These are phyloP conservation scores for Eubucco bourcierii DNA, from an alignment of 2,113 vertebrate species.

Conservation along the genomic window DNA sequence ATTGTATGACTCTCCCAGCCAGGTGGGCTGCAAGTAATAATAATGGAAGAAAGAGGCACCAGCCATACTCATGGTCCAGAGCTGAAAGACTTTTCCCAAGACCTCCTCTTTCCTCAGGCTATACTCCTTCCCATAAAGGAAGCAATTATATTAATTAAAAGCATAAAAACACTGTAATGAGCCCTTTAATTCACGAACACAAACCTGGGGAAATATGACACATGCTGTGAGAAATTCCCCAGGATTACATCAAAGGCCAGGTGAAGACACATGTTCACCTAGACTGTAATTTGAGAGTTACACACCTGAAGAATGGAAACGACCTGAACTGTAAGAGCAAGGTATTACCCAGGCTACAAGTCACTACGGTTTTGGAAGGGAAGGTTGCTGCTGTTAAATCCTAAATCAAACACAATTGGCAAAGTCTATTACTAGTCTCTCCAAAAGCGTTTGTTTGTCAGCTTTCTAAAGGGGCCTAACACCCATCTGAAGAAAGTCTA, in stretches of 20 bases:
- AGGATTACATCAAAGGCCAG: background rate
- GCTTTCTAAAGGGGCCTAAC: background rate
- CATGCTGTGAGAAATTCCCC: background rate
- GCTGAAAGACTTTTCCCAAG: background rate
- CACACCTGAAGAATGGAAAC: background rate
- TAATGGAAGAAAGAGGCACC: background rate
- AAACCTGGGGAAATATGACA: background rate
- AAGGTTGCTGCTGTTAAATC: background rate
- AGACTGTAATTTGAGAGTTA: background rate
- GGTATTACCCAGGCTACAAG: background rate
- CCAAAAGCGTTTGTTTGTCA: background rate
- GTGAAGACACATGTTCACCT: background rate
- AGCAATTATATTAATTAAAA: background rate
- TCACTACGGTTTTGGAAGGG: background rate
- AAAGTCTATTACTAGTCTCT: background rate
- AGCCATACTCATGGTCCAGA: background rate
- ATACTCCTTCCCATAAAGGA: background rate
- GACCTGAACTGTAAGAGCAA: background rate
- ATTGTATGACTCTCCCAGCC: background rate
- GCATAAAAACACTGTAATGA: background rate
- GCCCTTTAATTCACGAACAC: background rate
- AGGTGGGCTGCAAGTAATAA: background rate
- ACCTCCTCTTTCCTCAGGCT: background rate
- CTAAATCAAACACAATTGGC: background rate
- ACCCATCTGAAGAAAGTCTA: background rate